These are phyloP conservation scores for Eueremaeus valkanovi DNA, from an alignment of 2,888 invertebrate genomes.

Conservation along the genomic window DNA sequence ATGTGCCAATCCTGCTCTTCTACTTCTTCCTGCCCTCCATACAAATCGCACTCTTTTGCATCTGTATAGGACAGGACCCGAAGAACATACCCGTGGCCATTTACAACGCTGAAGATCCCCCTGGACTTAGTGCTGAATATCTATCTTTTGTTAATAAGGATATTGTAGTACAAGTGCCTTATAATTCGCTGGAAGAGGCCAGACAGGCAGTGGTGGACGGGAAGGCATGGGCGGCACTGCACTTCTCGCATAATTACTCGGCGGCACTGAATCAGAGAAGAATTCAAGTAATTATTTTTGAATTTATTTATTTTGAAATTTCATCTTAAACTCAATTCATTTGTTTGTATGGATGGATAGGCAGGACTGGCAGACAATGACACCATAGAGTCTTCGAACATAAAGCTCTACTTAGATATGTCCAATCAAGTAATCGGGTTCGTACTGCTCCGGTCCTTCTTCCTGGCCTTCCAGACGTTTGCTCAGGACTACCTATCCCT, in stretches of 20 bases:
- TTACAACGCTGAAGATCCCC: conserved; percentile 42
- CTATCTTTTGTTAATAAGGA: conserved; percentile 36
- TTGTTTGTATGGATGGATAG: conserved; percentile 14
- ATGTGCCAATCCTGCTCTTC: conserved; percentile 40
- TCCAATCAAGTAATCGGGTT: conserved; percentile 41
- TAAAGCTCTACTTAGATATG: conserved; percentile 39
- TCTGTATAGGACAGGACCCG: conserved; percentile 43
- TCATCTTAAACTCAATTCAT: not conserved
- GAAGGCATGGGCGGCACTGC: conserved; percentile 80
- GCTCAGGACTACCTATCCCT: conserved; percentile 40
- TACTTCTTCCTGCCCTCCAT: conserved; percentile 41
- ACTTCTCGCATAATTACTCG: conserved; percentile 68
- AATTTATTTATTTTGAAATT: not conserved
- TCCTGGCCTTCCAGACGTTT: conserved; percentile 39
- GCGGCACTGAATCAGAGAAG: conserved; percentile 16
- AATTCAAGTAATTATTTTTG: conserved; percentile 29
- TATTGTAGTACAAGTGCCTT: conserved; percentile 40
- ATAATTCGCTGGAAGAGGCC: conserved; percentile 57
- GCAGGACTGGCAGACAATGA: conserved; percentile 39
- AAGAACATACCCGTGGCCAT: conserved; percentile 42
- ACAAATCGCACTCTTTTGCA: conserved; percentile 43
- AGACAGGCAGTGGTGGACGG: conserved; percentile 69
- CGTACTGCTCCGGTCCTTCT: conserved; percentile 38
- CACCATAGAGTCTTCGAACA: conserved; percentile 38
- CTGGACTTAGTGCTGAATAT: conserved; percentile 36